A percentile compares a stretch with the other conserved stretches of the same genome.
These are phyloP conservation scores for Medauroidea extradentata DNA, from an alignment of 1,140 invertebrate species.

Conservation along the genomic window DNA sequence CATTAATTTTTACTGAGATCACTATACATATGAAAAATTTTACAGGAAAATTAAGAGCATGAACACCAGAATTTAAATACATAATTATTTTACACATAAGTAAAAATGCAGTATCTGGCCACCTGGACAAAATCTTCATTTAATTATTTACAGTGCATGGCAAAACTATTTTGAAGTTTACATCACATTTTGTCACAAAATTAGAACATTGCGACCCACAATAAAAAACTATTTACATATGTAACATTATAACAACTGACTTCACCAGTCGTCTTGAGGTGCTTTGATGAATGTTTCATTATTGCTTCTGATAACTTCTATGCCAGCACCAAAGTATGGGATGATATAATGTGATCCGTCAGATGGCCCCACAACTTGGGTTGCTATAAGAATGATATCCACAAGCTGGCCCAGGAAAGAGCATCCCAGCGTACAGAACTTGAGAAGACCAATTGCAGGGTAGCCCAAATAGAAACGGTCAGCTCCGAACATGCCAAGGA, in stretches of 20 bases:
- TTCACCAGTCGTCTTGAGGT: constrained; percentile 74
- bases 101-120: no score
- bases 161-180: no score
- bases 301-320: constrained; percentile 75
- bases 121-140: no score
- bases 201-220: no score
- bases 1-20: no score
- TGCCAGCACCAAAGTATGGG: constrained; percentile 86
- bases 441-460: constrained; percentile 88
- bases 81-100: no score
- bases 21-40: no score
- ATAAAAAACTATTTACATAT: not conserved
- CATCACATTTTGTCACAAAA: no score
- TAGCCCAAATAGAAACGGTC: constrained; percentile 97
- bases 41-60: no score
- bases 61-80: no score
- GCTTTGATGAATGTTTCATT: constrained; percentile 82
- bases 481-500: constrained; percentile 94
- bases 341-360: constrained; percentile 96
- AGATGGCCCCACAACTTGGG: constrained; percentile 85
- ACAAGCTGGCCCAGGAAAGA: constrained; percentile 94
- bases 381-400: constrained; percentile 93
- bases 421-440: constrained; percentile 93
- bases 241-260: not conserved
- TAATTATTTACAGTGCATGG: no score